These are phyloP conservation scores for Brachirus orientalis DNA, from an alignment of 2,113 vertebrate genomes.

Conservation along the genomic window DNA sequence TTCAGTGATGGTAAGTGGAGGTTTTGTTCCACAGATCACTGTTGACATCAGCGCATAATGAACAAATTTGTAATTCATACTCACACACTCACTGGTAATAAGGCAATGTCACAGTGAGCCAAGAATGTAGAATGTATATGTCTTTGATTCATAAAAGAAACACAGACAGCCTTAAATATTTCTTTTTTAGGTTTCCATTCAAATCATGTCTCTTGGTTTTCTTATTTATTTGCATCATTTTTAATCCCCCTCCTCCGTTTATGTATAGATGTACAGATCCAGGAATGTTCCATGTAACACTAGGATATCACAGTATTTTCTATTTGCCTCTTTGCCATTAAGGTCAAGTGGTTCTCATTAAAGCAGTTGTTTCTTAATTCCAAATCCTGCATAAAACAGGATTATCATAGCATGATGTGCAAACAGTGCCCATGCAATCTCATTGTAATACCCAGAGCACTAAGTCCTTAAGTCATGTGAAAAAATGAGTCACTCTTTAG, in stretches of 20 bases:
- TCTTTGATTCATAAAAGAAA: too few relatives aligned
- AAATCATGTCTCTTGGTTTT: neutral
- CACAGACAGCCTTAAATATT: too few relatives aligned
- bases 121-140: neutral
- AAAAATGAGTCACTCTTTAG: too few relatives aligned
- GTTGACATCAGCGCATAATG: constrained; percentile 19
- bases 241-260: constrained; percentile 14
- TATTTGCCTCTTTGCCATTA: neutral
- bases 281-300: neutral
- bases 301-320: neutral
- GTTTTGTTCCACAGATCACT: constrained; percentile 21
- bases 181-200: neutral
- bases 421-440: constrained; percentile 10
- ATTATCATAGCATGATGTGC: constrained; percentile 7
- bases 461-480: neutral
- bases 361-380: constrained; percentile 16
- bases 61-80: neutral
- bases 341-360: constrained; percentile 25
- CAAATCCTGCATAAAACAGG: constrained; percentile 29
- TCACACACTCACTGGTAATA: neutral
- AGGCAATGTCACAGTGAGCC: neutral
- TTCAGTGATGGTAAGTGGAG: constrained; percentile 19
- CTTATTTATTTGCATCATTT: neutral
- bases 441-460: constrained; percentile 5
- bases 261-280: too few relatives aligned